Percentiles rank a stretch among this genome's conserved stretches.
phyloP scores from a whole-genome alignment of 2,888 invertebrate species.

The Pandemis heparana region DNA sequence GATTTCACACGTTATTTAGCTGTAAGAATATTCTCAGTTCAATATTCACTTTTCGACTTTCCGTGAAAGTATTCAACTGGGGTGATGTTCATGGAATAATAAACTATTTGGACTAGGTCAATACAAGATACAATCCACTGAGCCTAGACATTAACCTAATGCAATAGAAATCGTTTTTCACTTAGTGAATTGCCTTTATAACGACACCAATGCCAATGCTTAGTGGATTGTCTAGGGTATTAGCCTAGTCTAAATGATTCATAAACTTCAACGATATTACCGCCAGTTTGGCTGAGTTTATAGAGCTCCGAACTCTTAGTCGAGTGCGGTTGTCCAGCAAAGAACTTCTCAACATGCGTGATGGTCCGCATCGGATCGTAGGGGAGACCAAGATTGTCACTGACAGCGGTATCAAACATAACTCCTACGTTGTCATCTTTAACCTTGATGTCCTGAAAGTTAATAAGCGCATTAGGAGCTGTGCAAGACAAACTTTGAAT shows the following conservation, averaged over 20 bases:
- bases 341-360: slow-evolving; percentile 55
- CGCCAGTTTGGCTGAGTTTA: background rate
- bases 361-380: slow-evolving; percentile 68
- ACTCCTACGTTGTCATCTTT: slow-evolving; percentile 60
- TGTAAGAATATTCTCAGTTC: no score
- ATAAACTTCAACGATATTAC: background rate
- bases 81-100: background rate
- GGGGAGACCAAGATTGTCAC: slow-evolving; percentile 56
- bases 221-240: no score
- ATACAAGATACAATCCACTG: no score
- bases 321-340: background rate
- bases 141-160: no score
- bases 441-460: slow-evolving; percentile 62
- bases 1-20: no score
- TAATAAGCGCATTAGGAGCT: background rate
- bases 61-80: background rate
- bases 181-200: no score
- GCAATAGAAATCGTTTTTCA: no score
- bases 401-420: slow-evolving; percentile 61
- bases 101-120: no score
- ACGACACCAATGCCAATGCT: no score
- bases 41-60: no score
- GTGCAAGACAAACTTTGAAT: background rate
- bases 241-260: no score
- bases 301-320: background rate